A percentile compares a stretch with the other conserved stretches of the same genome.
Conservation (phyloP, 1,140 invertebrate genomes). For the Drosophila nasuta region DNA sequence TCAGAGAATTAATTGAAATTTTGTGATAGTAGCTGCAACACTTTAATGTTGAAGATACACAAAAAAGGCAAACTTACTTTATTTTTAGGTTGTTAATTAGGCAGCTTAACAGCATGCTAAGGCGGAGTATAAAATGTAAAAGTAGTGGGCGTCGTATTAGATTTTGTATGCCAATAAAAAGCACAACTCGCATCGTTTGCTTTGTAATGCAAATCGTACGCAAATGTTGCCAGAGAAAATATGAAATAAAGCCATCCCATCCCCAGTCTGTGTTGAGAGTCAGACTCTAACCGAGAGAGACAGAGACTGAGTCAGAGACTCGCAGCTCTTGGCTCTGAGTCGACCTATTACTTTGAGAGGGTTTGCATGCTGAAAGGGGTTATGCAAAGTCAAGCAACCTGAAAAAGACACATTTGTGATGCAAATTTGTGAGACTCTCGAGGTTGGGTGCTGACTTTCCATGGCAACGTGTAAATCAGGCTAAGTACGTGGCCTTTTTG, state of each 20-base stretch:
- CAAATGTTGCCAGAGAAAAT: constrained; percentile 77
- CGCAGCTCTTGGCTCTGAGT: constrained; percentile 1
- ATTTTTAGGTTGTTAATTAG: constrained; percentile 62
- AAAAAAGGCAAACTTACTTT: neutral
- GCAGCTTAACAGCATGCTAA: constrained; percentile 35
- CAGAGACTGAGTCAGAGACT: constrained; percentile 4
- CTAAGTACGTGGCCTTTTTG: constrained; percentile 81
- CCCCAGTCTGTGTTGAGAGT: constrained; percentile 14
- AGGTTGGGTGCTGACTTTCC: constrained; percentile 46
- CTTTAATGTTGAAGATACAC: neutral
- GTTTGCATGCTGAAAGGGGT: constrained; percentile 64
- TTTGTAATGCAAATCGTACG: constrained; percentile 79
- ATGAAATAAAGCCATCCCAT: constrained; percentile 70
- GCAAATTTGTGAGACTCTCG: constrained; percentile 69
- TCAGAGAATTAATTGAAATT: constrained; percentile 9
- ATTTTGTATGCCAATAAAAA: constrained; percentile 60
- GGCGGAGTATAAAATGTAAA: constrained; percentile 2
- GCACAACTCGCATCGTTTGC: constrained; percentile 46
- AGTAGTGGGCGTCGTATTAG: constrained; percentile 40
- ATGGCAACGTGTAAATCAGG: constrained; percentile 81
- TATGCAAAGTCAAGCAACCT: constrained; percentile 83
- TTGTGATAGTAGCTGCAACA: neutral
- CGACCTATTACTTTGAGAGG: constrained; percentile 63
- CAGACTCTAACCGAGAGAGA: neutral
- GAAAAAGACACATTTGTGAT: constrained; percentile 84